Base-by-base conservation (phyloP, 2,888 invertebrate species). In the Halictus quadricinctus region DNA sequence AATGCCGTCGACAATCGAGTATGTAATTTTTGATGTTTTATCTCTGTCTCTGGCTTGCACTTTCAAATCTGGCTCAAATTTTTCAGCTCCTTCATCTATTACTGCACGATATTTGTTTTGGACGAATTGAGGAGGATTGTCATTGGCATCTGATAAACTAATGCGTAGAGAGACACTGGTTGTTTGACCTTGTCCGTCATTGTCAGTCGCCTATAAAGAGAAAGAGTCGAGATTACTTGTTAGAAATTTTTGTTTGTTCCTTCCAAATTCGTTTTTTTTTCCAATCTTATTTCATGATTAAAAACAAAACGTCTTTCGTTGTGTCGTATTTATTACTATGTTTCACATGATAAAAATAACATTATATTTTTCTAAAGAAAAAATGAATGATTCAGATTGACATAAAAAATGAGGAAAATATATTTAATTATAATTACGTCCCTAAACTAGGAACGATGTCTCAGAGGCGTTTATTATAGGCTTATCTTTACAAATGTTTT, bases 61-160 rank as follows among this genome's bases (percentile, higher is more conserved):
- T 84, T 95, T 94, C 46, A 96, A 93, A 74, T 97, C 97, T 0
- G 98, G 98, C 91, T 98, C 97, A 90, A 98, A 98, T 88, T 97
- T 97, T 4, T 96, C 96, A 0, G 98, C 97, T 2, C 98, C 98
- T 94, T 99, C 99, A 91, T 98, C 98, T 18, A 99, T 97, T 13
- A 97, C 97, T 0, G 97, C 97, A 46, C 96, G 96, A 95, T 98
- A 98, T 70, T 97, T 95, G 0, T 96, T 95, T 81, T 97, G 97
- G 64, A 96, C 95, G 95, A 99, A 99, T 25, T 96, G 95, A 0
- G 99, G 99, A 0, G 98, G 96, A 93, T 98, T 98, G 95, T 99
- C 99, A 94, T 99, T 99, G 82, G 97, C 97, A 93, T 98, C 98
- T 0, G 96, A 96, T 1, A 99, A 95, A 0, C 96, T 96, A 80